Percentiles rank a stretch among this genome's conserved stretches.
phyloP scores from a whole-genome alignment of 2,888 invertebrate species.

The Therioaphis trifolii region DNA sequence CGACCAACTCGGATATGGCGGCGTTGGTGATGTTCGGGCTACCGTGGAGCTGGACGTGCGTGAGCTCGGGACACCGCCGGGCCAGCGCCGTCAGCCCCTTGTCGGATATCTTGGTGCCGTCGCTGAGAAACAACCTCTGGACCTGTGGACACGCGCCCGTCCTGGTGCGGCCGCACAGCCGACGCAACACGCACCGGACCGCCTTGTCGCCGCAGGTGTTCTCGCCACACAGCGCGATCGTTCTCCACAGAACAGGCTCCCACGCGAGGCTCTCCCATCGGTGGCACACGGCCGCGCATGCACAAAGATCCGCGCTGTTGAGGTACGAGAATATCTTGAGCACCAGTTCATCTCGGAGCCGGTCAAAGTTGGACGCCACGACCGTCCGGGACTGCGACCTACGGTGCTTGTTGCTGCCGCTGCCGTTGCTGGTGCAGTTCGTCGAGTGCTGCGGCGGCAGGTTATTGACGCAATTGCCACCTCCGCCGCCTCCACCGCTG shows the following conservation, averaged over 20 bases:
- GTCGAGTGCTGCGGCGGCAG: conserved; percentile 63
- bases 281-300: conserved; percentile 80
- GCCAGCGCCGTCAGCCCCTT: conserved; percentile 81
- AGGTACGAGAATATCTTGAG: conserved; percentile 79
- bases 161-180: conserved; percentile 76
- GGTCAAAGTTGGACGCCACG: conserved; percentile 72
- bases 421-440: no score
- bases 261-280: conserved; percentile 82
- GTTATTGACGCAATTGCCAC: conserved; percentile 37
- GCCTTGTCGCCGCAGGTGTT: conserved; percentile 76
- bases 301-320: conserved; percentile 78
- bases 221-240: conserved; percentile 75
- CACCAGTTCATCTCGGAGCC: conserved; percentile 77
- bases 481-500: conserved; percentile 64
- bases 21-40: conserved; percentile 81
- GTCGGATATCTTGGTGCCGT: conserved; percentile 80
- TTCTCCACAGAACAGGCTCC: conserved; percentile 82
- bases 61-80: conserved; percentile 83
- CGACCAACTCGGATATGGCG: conserved; percentile 81
- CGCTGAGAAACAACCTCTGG: conserved; percentile 76
- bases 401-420: conserved; percentile 67
- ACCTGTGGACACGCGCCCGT: conserved; percentile 78
- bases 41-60: conserved; percentile 82
- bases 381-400: conserved; percentile 48
- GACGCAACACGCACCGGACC: conserved; percentile 74